Evolutionary conservation across 2,113 vertebrate species (phyloP), one percentile per base, ranked within the genome.

Genomic region (Onychorhynchus coronatus): DNA sequence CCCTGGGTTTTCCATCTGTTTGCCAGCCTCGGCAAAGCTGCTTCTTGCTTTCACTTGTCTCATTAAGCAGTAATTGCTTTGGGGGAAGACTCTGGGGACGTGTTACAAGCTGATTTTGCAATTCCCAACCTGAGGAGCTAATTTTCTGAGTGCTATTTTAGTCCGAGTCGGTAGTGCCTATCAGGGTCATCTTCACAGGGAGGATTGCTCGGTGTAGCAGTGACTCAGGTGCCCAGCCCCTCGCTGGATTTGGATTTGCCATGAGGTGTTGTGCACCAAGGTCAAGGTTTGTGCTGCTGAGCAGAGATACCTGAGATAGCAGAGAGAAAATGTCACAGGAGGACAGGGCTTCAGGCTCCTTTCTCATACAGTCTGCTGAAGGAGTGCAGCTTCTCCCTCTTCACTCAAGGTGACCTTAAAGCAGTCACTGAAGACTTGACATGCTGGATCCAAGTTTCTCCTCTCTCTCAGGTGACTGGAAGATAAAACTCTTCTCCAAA

Each of bases 101-200:
- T 44, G 19, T 14, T 92, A 67, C 37, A 12, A 70, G 16, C 63
- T 66, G 22, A 21, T 82, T 88, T 70, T 78, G 24, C 25, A 70
- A 25, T 0, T 3, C 10, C 27, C 55, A 9, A 35, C 49, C 30
- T 0, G 2, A 61, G n/a, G 63, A 72, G 8, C 16, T 16, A 9
- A 9, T 53, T 67, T 95, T 67, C 46, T 59, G 47, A 23, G 28
- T 77, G n/a, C 23, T 86, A 14, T 53, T 83, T 75, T 28, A 46
- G 49, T 53, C 30, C 27, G 6, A 33, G 27, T 72, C 59, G 67
- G 67, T 4, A 37, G 47, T 33, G 13, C 44, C 72, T 37, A 41
- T 55, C 20, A 31, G 18, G 28, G 24, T 33, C 13, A 85, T 33
- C 50, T 68, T 90, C 50, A 25, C 56, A 53, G 41, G 37, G 42